Evolutionary conservation across 2,113 vertebrate species (phyloP), one percentile per base, ranked within the genome.

Genomic region (Hydrolagus affinis): DNA sequence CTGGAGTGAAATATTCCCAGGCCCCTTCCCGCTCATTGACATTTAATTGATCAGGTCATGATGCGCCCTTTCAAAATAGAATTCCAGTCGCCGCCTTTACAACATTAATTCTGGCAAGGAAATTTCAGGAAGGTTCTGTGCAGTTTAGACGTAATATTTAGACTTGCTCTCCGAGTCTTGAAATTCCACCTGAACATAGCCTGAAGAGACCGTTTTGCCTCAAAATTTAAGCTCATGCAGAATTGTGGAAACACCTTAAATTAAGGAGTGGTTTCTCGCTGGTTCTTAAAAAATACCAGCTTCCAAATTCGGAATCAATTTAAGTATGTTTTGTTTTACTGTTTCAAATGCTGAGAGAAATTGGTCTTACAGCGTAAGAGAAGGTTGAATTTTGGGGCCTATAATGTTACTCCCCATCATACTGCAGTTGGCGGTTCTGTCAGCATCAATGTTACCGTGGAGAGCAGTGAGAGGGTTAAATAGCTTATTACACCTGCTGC

Each of bases 401-500:
- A n/a, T 80, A 64, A 15, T 14, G 21, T 14, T 28, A 12, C 6
- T n/a, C 12, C n/a, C 76, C 25, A 12, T 62, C 9, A 80, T 80
- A 62, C 76, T 25, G 3, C 15, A 14, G 19, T 15, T 19, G 73
- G 15, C 19, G 9, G n/a, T 57, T 59, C 1, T 60, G 57, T 64
- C 28, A 9, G 60, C 25, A 59, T 78, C 23, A 64, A 23, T 44
- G 19, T 66, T 83, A 15, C 25, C 30, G 60, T 4, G 25, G 25
- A 72, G 66, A 28, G 62, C 59, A 66, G 25, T 17, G 62, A 83
- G 21, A 68, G 28, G 62, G 32, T 75, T 75, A 60, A 56, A 23
- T 77, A 0, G 11, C 78, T 87, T 74, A 30, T 86, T 11, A 0
- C 72, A 85, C 60, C 89, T 92, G 88, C 44, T 88, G 89, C 86